Conservation (phyloP, 2,797 vertebrate genomes). For the Heterohyrax brucei region DNA sequence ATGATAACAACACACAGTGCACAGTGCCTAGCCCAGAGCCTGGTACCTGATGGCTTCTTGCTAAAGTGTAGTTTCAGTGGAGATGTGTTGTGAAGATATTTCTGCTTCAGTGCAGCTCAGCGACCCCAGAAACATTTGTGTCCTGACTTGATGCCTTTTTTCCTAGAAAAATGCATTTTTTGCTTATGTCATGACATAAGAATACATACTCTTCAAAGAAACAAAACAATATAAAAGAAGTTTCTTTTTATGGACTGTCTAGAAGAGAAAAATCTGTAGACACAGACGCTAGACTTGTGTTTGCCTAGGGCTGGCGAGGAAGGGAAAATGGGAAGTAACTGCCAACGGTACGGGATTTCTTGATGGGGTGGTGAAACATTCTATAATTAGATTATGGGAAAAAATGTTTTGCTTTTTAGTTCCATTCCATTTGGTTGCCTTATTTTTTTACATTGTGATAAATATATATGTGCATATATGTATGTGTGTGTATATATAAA, state of each 20-base stretch:
- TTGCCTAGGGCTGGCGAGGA: too few relatives aligned
- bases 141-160: not conserved
- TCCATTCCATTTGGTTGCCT: too few relatives aligned
- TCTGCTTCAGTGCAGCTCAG: not conserved
- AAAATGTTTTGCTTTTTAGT: too few relatives aligned
- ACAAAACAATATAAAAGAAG: not conserved
- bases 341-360: not conserved
- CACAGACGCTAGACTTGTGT: too few relatives aligned
- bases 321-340: not conserved
- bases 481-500: too few relatives aligned
- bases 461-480: too few relatives aligned
- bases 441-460: too few relatives aligned
- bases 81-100: not conserved
- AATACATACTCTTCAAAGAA: not conserved
- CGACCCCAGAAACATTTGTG: not conserved
- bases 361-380: not conserved
- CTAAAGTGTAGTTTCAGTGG: not conserved
- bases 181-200: not conserved
- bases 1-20: not conserved
- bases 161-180: not conserved
- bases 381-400: not conserved
- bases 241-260: not conserved
- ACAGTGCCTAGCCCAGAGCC: rapidly evolving
- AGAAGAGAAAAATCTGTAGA: too few relatives aligned
- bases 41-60: not conserved